A percentile compares a stretch with the other conserved stretches of the same genome.
Conservation (phyloP, 2,113 vertebrate genomes). For the Pseudopipra pipra region DNA sequence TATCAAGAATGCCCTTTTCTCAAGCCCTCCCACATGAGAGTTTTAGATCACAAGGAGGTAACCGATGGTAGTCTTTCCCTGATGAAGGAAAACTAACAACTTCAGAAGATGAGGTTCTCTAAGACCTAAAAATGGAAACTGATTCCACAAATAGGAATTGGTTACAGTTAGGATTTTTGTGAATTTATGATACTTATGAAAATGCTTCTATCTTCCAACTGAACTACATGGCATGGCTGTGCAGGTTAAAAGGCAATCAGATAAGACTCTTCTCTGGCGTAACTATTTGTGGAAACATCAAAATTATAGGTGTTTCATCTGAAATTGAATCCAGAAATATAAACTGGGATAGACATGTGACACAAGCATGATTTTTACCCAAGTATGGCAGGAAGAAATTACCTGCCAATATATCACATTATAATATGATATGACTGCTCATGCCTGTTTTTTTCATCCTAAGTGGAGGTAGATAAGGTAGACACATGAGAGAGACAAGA, state of each 20-base stretch:
- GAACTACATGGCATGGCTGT: not conserved
- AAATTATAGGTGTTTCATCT: not conserved
- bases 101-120: not conserved
- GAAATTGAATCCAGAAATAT: not conserved
- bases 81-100: not conserved
- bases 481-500: not conserved
- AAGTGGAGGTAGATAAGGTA: not conserved
- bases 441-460: not conserved
- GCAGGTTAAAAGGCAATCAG: not conserved
- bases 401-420: not conserved
- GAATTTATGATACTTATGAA: not conserved
- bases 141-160: not conserved
- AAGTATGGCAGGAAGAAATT: not conserved
- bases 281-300: not conserved
- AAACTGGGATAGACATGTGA: not conserved
- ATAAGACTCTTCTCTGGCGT: not conserved
- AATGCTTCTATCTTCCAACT: not conserved
- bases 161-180: not conserved
- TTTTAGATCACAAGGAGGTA: not conserved
- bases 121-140: not conserved
- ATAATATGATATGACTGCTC: not conserved
- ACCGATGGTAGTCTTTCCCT: not conserved
- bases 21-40: not conserved
- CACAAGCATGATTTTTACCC: not conserved
- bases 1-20: not conserved